phyloP scores from a whole-genome alignment of 2,888 invertebrate genomes.

The Temnothorax ravouxi region DNA sequence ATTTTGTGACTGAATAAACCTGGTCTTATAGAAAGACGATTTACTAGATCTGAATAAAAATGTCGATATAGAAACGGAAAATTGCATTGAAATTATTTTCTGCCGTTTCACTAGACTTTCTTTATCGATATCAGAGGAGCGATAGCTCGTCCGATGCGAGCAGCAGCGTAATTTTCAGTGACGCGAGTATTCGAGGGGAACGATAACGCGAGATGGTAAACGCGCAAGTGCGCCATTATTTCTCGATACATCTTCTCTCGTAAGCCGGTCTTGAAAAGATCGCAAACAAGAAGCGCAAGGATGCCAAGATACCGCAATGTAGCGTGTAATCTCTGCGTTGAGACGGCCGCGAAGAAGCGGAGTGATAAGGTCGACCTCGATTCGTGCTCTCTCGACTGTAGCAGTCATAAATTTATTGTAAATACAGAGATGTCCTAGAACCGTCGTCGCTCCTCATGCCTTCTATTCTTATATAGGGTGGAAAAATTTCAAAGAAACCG shows the following conservation, averaged over 20 bases:
- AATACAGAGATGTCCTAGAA: slow-evolving; percentile 34
- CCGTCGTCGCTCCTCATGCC: neutral
- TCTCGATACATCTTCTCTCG: slow-evolving; percentile 10
- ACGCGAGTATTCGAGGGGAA: slow-evolving; percentile 71
- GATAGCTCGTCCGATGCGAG: neutral
- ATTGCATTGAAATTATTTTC: neutral
- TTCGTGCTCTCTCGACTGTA: slow-evolving; percentile 9
- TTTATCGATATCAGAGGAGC: neutral
- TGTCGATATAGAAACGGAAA: neutral
- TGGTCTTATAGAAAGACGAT: neutral
- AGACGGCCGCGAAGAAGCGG: neutral
- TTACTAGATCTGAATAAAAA: neutral
- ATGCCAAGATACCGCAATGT: slow-evolving; percentile 17
- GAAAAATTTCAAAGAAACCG: neutral
- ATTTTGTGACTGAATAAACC: neutral
- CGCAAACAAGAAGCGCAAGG: slow-evolving; percentile 23
- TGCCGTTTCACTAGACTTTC: neutral
- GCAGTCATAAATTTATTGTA: slow-evolving; percentile 31
- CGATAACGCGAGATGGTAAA: slow-evolving; percentile 44
- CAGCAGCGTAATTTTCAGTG: neutral
- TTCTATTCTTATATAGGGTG: neutral
- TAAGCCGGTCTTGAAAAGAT: slow-evolving; percentile 6
- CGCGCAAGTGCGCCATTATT: slow-evolving; percentile 8
- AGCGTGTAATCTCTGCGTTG: slow-evolving; percentile 38
- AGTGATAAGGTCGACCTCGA: slow-evolving; percentile 41